Evolutionary conservation across 2,888 invertebrate genomes (phyloP).

Genomic region (Calameuta idolon): DNA sequence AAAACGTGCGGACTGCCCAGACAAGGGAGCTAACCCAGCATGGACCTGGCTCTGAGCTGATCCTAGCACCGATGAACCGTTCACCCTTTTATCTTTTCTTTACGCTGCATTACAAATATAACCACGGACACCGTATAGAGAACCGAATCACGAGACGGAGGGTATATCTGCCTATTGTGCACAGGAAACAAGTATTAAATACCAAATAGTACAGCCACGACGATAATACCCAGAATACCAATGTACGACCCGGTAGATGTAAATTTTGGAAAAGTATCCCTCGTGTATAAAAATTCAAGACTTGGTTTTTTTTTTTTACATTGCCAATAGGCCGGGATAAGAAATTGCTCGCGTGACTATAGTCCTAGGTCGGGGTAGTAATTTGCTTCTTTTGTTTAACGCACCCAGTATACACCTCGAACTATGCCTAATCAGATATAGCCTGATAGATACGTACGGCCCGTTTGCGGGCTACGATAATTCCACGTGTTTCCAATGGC

Average conservation of each 20-base stretch:
- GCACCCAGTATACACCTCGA: slow-evolving; percentile 1
- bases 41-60: slow-evolving; percentile 31
- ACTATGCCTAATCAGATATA: slow-evolving; percentile 5
- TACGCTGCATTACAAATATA: slow-evolving; percentile 46
- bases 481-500: slow-evolving; percentile 2
- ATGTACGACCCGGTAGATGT: neutral
- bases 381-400: slow-evolving; percentile 5
- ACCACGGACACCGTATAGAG: slow-evolving; percentile 23
- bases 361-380: neutral
- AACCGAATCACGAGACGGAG: neutral
- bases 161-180: neutral
- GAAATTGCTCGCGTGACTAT: neutral
- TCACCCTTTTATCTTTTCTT: slow-evolving; percentile 44
- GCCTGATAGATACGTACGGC: slow-evolving; percentile 1
- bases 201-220: neutral
- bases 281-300: neutral
- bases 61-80: slow-evolving; percentile 50
- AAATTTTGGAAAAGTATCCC: neutral
- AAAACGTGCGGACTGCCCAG: slow-evolving; percentile 36
- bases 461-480: neutral
- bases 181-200: neutral
- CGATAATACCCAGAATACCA: neutral
- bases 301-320: neutral
- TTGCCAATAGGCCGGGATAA: neutral
- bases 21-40: slow-evolving; percentile 21